A percentile compares a stretch with the other conserved stretches of the same genome.
Evolutionary conservation across 2,797 vertebrate species (phyloP).

Genomic region (Agapornis canus): DNA sequence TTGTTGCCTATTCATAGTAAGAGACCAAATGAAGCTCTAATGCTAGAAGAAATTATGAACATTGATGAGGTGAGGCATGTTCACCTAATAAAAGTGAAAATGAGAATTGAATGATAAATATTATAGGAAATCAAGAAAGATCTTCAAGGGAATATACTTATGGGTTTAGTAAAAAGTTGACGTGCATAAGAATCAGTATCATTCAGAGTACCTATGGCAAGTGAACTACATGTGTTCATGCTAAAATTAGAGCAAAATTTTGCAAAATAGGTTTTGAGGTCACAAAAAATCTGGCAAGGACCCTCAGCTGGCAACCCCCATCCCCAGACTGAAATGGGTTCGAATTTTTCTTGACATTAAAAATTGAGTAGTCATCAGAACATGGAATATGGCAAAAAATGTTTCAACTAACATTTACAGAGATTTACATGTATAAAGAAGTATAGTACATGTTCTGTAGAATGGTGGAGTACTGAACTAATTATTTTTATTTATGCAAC

Average conservation of each 20-base stretch:
- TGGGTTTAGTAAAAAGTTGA: neutral
- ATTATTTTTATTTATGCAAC: neutral
- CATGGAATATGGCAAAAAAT: neutral
- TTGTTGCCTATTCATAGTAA: neutral
- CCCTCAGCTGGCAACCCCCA: fast-evolving
- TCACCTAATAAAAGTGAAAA: neutral
- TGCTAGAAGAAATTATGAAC: neutral
- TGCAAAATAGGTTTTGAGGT: neutral
- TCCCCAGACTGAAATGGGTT: neutral
- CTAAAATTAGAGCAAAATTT: neutral
- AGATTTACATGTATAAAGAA: neutral
- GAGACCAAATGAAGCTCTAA: neutral
- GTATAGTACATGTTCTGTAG: neutral
- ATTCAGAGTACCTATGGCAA: neutral
- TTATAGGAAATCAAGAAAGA: neutral
- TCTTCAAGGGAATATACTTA: neutral
- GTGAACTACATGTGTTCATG: neutral
- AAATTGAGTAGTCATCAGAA: neutral
- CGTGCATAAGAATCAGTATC: neutral
- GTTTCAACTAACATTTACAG: neutral
- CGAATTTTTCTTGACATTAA: neutral
- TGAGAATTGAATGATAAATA: neutral
- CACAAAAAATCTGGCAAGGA: neutral
- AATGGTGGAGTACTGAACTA: neutral
- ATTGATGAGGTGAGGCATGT: neutral